phyloP scores from a whole-genome alignment of 2,888 invertebrate species.

The Axea sp. region DNA sequence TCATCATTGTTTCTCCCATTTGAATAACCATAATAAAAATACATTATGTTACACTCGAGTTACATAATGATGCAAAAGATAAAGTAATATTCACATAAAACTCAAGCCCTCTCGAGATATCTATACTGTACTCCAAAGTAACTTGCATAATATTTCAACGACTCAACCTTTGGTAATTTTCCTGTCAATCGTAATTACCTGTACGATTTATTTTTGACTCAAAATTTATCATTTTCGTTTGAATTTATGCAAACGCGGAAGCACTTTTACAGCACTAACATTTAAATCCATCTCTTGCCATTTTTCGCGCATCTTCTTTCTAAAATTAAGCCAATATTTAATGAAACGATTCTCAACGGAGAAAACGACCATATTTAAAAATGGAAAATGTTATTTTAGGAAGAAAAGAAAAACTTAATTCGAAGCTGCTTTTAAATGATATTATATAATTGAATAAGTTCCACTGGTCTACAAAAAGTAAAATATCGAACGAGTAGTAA shows the following conservation, averaged over 20 bases:
- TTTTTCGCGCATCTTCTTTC: not conserved
- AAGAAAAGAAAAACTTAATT: no score
- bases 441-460: no score
- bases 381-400: no score
- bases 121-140: not conserved
- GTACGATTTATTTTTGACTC: constrained; percentile 13
- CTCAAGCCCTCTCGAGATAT: constrained; percentile 12
- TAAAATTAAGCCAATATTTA: not conserved
- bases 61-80: constrained; percentile 16
- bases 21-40: no score
- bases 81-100: constrained; percentile 17
- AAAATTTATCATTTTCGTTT: not conserved
- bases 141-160: constrained; percentile 16
- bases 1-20: no score
- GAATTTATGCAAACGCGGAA: not conserved
- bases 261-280: not conserved
- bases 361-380: no score
- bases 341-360: not conserved
- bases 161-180: constrained; percentile 29
- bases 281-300: constrained; percentile 5
- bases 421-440: no score
- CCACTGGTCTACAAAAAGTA: no score
- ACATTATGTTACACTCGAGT: no score
- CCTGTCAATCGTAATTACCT: constrained; percentile 32
- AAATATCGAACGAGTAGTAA: no score